Percentiles rank a stretch among this genome's conserved stretches.
phyloP scores from a whole-genome alignment of 2,797 vertebrate genomes.

The Enteromius treurensis region DNA sequence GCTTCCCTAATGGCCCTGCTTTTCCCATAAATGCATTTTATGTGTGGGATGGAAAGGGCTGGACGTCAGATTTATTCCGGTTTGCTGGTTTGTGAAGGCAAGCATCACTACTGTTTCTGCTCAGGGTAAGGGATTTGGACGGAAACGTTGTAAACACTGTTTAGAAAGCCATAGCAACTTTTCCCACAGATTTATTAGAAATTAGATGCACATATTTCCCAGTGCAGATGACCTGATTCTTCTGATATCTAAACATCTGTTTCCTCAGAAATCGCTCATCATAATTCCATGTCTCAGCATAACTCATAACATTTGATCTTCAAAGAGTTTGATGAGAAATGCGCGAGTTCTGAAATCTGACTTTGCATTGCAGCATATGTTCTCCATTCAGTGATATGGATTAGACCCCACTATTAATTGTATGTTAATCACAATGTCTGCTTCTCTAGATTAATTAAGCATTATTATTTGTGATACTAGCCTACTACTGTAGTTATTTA shows the following conservation, averaged over 20 bases:
- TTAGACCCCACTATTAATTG: not conserved
- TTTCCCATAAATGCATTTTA: constrained; percentile 31
- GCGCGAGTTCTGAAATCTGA: not conserved
- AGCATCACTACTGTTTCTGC: not conserved
- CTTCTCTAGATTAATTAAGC: not conserved
- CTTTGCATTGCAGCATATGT: not conserved
- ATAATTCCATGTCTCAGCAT: not conserved
- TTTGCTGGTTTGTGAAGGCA: not conserved
- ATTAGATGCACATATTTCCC: constrained; percentile 24
- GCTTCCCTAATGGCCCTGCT: constrained; percentile 33
- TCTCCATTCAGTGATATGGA: not conserved
- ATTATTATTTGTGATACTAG: not conserved
- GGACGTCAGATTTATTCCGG: not conserved
- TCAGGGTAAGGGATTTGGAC: not conserved
- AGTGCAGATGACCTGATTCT: constrained; percentile 10
- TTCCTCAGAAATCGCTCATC: not conserved
- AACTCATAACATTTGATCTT: not conserved
- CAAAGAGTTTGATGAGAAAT: constrained; percentile 6
- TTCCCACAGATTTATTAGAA: not conserved
- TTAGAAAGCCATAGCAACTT: not conserved
- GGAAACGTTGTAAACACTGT: not conserved
- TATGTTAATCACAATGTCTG: not conserved
- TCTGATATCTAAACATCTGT: constrained; percentile 17
- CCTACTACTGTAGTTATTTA: not conserved
- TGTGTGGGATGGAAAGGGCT: constrained; percentile 25